A percentile compares a stretch with the other conserved stretches of the same genome.
phyloP scores from a whole-genome alignment of 1,140 invertebrate genomes.

The Drosophila albomicans region DNA sequence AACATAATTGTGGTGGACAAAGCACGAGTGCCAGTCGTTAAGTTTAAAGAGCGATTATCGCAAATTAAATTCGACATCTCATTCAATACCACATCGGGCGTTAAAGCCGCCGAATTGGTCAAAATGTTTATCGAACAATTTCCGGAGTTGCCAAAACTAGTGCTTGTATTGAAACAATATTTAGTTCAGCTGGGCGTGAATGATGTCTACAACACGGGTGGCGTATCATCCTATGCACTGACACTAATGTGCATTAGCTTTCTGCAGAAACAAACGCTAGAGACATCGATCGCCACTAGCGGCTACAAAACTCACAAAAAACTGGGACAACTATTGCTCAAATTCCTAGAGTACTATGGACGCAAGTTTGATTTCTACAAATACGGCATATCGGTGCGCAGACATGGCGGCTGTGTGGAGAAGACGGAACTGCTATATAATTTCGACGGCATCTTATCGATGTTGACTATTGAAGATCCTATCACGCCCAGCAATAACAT shows the following conservation, averaged over 20 bases:
- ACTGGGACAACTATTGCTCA: constrained; percentile 55
- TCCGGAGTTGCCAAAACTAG: constrained; percentile 63
- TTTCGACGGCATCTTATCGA: constrained; percentile 44
- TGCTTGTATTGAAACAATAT: constrained; percentile 63
- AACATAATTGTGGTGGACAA: constrained; percentile 57
- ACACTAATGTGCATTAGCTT: constrained; percentile 67
- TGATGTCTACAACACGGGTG: constrained; percentile 59
- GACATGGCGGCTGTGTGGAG: constrained; percentile 44
- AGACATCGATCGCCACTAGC: neutral
- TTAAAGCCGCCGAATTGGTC: constrained; percentile 59
- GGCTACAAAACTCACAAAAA: constrained; percentile 41
- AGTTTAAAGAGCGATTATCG: constrained; percentile 60
- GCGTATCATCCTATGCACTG: constrained; percentile 61
- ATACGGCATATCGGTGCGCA: constrained; percentile 50
- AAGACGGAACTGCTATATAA: constrained; percentile 40
- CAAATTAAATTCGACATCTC: constrained; percentile 64
- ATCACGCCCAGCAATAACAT: constrained; percentile 67
- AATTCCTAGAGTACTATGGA: constrained; percentile 66
- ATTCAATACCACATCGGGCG: constrained; percentile 58
- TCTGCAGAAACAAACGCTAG: constrained; percentile 43
- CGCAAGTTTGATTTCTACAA: constrained; percentile 68
- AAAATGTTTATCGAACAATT: constrained; percentile 48
- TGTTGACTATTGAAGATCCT: constrained; percentile 66
- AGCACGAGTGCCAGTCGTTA: constrained; percentile 62
- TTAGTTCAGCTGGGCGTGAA: constrained; percentile 54